These are phyloP conservation scores for Nemotelus pantherinus DNA, from an alignment of 2,888 invertebrate species.

Conservation along the genomic window DNA sequence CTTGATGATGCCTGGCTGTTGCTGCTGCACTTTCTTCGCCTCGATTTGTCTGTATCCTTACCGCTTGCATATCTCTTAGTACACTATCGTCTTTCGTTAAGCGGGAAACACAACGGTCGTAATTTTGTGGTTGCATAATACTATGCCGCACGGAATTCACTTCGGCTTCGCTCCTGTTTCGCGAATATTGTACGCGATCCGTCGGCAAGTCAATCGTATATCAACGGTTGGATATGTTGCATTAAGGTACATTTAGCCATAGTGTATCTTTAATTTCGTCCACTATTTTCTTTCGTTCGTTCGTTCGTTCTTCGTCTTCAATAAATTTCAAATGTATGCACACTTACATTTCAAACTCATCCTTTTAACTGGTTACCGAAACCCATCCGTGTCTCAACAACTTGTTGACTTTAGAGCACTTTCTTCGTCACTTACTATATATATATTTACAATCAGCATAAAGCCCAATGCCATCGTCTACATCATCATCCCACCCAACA, in stretches of 20 bases:
- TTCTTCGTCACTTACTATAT: conserved; percentile 20
- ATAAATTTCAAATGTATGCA: background rate
- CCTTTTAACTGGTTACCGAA: too few species aligned
- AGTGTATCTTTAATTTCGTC: background rate
- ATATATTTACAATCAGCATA: conserved; percentile 16
- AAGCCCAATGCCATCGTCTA: background rate
- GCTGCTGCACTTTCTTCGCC: background rate
- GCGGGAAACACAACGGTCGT: too few species aligned
- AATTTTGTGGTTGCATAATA: too few species aligned
- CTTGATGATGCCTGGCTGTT: background rate
- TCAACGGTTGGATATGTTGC: too few species aligned
- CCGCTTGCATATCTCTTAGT: too few species aligned
- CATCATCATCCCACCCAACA: conserved; percentile 1
- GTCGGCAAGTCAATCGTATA: too few species aligned
- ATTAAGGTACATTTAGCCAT: too few species aligned
- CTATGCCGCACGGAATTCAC: too few species aligned
- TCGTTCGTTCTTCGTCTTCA: background rate
- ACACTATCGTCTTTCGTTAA: too few species aligned
- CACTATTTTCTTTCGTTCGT: background rate
- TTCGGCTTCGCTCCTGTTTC: too few species aligned
- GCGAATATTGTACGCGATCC: too few species aligned
- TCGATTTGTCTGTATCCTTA: too few species aligned
- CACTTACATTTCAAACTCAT: background rate
- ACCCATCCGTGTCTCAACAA: conserved; percentile 5
- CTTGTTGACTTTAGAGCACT: conserved; percentile 24